Conservation (phyloP, 2,888 invertebrate genomes). For the Folsomia manolachei region DNA sequence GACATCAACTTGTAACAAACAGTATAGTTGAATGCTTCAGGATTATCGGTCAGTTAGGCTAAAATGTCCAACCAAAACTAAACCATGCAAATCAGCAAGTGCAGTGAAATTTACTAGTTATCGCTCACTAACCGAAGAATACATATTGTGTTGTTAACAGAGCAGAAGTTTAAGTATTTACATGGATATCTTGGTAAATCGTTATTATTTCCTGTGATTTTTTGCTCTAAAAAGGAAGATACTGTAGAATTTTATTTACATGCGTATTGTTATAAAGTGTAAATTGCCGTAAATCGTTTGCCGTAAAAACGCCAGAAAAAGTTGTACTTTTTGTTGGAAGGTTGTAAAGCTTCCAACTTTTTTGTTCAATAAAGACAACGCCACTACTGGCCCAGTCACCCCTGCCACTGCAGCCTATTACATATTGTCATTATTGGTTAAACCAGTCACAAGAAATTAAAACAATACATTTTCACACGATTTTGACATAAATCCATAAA, state of each 20-base stretch:
- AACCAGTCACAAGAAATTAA: too few species aligned
- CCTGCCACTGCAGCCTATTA: too few species aligned
- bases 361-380: neutral
- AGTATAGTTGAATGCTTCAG: neutral
- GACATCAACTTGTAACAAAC: neutral
- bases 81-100: neutral
- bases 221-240: neutral
- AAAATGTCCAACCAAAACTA: neutral
- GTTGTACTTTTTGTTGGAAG: neutral
- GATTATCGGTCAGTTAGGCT: constrained; percentile 6
- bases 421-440: too few species aligned
- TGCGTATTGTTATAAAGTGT: constrained; percentile 7
- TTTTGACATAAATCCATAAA: too few species aligned
- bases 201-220: constrained; percentile 1
- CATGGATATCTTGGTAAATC: neutral
- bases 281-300: neutral
- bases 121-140: too few species aligned
- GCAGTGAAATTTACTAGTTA: too few species aligned
- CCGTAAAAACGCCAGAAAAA: neutral
- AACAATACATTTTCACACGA: too few species aligned
- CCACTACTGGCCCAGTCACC: neutral
- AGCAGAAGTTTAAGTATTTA: too few species aligned
- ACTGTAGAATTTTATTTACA: constrained; percentile 1
- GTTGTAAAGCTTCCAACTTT: constrained; percentile 6
- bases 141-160: too few species aligned